Base-by-base conservation (phyloP, 2,888 invertebrate genomes). In the Tanytarsus gracilentus region DNA sequence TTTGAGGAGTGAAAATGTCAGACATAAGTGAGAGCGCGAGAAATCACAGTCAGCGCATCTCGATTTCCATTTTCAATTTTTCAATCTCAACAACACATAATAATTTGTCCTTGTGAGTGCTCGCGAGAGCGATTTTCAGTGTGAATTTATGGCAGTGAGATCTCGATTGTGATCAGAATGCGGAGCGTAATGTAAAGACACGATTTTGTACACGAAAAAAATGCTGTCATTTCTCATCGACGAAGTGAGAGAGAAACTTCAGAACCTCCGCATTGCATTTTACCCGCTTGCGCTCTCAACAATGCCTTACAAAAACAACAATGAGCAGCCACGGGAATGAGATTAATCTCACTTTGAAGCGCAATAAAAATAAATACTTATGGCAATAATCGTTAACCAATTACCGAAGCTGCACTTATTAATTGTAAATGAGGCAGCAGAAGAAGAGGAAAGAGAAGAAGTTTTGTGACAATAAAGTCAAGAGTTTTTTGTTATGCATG, bases 371-470 rank as follows among this genome's bases (percentile, higher is more conserved):
- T 58, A 48, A 58, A 58, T 48, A 30, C 6, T 30, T 30, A 48
- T 30, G 44, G 44, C 48, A 40, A 58, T 58, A 58, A 58, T 58
- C 48, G 58, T 58, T 58, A 58, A 58, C 58, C 58, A 58, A 58
- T 58, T 48, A 58, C 58, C n/a, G n/a, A 44, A 18, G 18, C 18
- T 44, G 44, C 44, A 44, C 23, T 44, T 44, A 44, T 44, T 44
- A 44, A 44, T 23, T 44, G 16, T n/a, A n/a, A n/a, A n/a, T n/a
- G n/a, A n/a, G n/a, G n/a, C n/a, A n/a, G n/a, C n/a, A n/a, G n/a
- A n/a, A n/a, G n/a, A n/a, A n/a, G n/a, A n/a, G n/a, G n/a, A n/a
- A n/a, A n/a, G n/a, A n/a, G n/a, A n/a, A n/a, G n/a, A n/a, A n/a
- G n/a, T n/a, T n/a, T n/a, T n/a, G n/a, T n/a, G n/a, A n/a, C n/a